These are phyloP conservation scores for Esperia sulphurella DNA, from an alignment of 2,888 invertebrate species.

Conservation along the genomic window DNA sequence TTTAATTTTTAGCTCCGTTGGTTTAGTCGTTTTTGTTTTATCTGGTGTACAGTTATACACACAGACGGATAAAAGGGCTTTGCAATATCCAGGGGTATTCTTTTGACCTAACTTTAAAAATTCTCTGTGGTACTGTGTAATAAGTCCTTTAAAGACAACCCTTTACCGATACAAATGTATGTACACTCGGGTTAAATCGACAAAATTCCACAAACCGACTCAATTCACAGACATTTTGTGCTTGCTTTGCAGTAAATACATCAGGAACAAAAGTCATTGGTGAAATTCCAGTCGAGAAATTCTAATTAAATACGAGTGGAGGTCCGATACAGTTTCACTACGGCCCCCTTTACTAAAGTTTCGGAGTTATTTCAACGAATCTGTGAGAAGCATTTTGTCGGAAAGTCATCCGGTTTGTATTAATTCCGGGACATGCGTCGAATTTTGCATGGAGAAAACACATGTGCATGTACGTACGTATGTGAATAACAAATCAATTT, in stretches of 20 bases:
- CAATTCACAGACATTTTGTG: constrained; percentile 27
- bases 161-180: background rate
- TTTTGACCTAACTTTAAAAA: too few species aligned
- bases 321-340: constrained; percentile 51
- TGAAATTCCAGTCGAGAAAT: constrained; percentile 59
- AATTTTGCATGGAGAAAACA: constrained; percentile 35
- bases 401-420: constrained; percentile 44
- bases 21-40: too few species aligned
- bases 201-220: constrained; percentile 32
- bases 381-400: constrained; percentile 54
- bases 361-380: constrained; percentile 56
- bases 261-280: constrained; percentile 53
- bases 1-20: too few species aligned
- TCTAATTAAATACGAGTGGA: constrained; percentile 59
- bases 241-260: constrained; percentile 40
- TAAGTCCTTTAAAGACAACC: too few species aligned
- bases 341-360: constrained; percentile 56
- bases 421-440: constrained; percentile 36
- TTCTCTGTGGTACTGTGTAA: too few species aligned
- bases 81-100: too few species aligned
- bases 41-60: too few species aligned
- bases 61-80: too few species aligned
- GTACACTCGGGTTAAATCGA: background rate
- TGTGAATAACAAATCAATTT: background rate
- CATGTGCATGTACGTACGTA: constrained; percentile 21